phyloP scores from a whole-genome alignment of 2,797 vertebrate species.

The Coluber constrictor region DNA sequence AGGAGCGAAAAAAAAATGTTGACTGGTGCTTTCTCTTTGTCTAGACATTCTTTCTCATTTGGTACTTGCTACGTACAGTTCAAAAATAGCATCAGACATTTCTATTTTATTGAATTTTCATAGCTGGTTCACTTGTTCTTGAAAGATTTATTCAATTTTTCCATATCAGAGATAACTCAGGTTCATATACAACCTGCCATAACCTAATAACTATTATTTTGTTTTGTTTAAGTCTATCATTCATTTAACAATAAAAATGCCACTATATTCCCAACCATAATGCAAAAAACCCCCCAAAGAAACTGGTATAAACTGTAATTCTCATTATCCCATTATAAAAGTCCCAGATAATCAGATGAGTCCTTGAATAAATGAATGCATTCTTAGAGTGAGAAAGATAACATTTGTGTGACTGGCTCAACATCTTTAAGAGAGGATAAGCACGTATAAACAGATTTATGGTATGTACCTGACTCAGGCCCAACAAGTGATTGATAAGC shows the following conservation, averaged over 20 bases:
- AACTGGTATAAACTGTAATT: not conserved
- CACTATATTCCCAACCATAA: not conserved
- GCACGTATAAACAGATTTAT: not conserved
- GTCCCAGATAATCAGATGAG: not conserved
- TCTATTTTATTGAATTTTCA: not conserved
- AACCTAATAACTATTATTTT: not conserved
- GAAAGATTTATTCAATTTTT: not conserved
- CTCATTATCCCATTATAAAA: not conserved
- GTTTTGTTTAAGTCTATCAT: not conserved
- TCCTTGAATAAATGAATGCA: not conserved
- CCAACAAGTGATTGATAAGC: not conserved
- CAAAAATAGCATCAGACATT: not conserved
- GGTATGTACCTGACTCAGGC: not conserved
- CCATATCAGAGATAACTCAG: not conserved
- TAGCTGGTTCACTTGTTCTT: not conserved
- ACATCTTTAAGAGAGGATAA: not conserved
- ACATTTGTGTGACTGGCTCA: not conserved
- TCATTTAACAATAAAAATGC: not conserved
- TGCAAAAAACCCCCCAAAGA: not conserved
- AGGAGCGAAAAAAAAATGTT: not conserved
- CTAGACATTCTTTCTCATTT: not conserved
- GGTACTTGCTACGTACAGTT: not conserved
- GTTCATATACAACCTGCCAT: not conserved
- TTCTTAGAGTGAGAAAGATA: not conserved
- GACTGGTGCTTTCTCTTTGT: not conserved